Evolutionary conservation across 2,113 vertebrate species (phyloP).

Genomic region (Pleuronectes platessa): DNA sequence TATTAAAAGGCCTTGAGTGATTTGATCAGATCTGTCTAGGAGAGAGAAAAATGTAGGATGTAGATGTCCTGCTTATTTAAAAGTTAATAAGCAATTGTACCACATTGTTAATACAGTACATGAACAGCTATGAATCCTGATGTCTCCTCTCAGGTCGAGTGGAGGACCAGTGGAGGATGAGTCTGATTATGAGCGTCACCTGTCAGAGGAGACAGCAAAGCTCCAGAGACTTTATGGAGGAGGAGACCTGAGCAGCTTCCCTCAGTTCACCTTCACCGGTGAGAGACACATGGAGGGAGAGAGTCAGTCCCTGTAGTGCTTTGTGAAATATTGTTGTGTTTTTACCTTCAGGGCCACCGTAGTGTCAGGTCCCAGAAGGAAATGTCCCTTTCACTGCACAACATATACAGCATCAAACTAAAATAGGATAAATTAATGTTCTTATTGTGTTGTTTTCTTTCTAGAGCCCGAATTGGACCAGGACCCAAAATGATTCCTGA

Average conservation of each 20-base stretch:
- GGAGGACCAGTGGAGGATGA: slow-evolving; percentile 15
- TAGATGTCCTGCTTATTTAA: not conserved
- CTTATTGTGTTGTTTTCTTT: too few species aligned
- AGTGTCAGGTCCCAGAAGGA: too few species aligned
- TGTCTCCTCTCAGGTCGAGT: slow-evolving; percentile 17
- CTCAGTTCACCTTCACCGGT: slow-evolving; percentile 53
- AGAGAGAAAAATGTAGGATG: not conserved
- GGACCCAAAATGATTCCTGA: too few species aligned
- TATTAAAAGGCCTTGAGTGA: too few species aligned
- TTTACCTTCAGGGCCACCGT: too few species aligned
- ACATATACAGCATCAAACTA: too few species aligned
- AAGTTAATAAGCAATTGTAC: not conserved
- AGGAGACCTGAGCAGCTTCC: slow-evolving; percentile 35
- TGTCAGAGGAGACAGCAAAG: slow-evolving; percentile 45
- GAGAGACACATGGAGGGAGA: not conserved
- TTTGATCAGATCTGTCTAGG: not conserved
- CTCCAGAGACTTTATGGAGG: slow-evolving; percentile 53
- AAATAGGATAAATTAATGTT: too few species aligned
- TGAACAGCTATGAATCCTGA: not conserved
- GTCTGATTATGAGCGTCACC: slow-evolving; percentile 10
- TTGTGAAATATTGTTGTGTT: too few species aligned
- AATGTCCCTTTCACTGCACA: too few species aligned
- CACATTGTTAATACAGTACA: not conserved
- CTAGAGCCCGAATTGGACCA: too few species aligned
- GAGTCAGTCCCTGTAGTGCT: not conserved